These are phyloP conservation scores for Trissonchulus latispiculum DNA, from an alignment of 2,888 invertebrate species.

Conservation along the genomic window DNA sequence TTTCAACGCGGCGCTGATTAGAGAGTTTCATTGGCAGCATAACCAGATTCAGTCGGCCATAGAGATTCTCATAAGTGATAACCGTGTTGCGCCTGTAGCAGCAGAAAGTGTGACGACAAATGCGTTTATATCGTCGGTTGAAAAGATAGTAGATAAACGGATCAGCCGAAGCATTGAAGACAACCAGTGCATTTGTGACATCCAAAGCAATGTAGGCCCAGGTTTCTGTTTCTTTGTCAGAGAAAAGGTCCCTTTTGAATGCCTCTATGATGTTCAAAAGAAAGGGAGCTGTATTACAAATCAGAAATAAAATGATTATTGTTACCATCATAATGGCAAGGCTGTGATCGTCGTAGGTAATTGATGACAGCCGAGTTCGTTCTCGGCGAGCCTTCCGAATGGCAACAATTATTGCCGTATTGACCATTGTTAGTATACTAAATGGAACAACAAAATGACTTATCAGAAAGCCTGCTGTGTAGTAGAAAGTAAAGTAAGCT, in stretches of 20 bases:
- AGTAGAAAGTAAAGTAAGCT: background rate
- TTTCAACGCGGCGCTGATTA: too few species aligned
- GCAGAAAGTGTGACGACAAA: background rate
- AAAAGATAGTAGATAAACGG: background rate
- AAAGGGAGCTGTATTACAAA: background rate
- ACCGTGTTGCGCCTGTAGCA: background rate
- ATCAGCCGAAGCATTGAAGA: background rate
- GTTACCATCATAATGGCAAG: background rate
- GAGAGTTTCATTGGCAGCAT: background rate
- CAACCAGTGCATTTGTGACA: background rate
- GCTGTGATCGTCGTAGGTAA: background rate
- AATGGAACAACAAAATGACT: background rate
- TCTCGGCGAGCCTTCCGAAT: background rate
- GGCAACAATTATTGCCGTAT: background rate
- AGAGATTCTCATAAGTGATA: background rate
- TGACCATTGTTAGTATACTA: background rate
- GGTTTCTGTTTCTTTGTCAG: background rate
- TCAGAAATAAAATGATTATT: background rate
- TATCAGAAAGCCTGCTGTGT: background rate
- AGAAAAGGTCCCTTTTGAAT: background rate
- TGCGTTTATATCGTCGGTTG: background rate
- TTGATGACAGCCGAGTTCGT: background rate
- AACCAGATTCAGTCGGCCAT: background rate
- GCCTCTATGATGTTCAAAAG: background rate
- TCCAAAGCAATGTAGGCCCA: background rate